Conservation (phyloP, 2,113 vertebrate species). For the Clinocottus analis region DNA sequence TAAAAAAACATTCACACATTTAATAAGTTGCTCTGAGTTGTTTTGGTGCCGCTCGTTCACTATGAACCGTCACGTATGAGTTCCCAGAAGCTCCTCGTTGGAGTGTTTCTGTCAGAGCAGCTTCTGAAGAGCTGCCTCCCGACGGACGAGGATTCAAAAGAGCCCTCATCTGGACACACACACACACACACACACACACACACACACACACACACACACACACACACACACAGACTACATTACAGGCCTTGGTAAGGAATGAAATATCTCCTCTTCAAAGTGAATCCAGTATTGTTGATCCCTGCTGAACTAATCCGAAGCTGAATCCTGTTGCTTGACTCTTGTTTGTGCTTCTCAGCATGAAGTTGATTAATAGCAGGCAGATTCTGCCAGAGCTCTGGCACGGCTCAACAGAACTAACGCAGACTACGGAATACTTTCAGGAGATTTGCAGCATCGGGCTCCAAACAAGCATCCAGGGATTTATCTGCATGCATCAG, state of each 20-base stretch:
- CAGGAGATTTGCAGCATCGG: background rate
- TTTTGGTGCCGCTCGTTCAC: background rate
- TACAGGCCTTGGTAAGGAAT: constrained; percentile 19
- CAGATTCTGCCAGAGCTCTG: constrained; percentile 3
- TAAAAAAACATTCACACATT: background rate
- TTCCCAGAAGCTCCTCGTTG: constrained; percentile 11
- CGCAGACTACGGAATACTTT: background rate
- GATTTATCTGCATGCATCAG: background rate
- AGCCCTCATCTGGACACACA: constrained; percentile 27
- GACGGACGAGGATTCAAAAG: constrained; percentile 11
- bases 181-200: no score
- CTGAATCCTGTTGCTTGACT: constrained; percentile 8
- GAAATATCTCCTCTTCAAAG: constrained; percentile 44
- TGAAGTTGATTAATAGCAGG: constrained; percentile 31
- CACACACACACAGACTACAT: constrained; percentile 29
- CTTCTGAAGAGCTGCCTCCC: constrained; percentile 19
- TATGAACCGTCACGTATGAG: background rate
- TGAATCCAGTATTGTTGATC: constrained; percentile 37
- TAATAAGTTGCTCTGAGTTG: background rate
- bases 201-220: constrained; percentile 6
- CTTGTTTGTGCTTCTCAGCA: constrained; percentile 34
- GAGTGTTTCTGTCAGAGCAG: constrained; percentile 17
- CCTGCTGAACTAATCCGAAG: constrained; percentile 23
- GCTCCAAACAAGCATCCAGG: constrained; percentile 2
- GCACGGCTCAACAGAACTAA: constrained; percentile 4